phyloP scores from a whole-genome alignment of 2,888 invertebrate species.

The Cordylochernes scorpioides region DNA sequence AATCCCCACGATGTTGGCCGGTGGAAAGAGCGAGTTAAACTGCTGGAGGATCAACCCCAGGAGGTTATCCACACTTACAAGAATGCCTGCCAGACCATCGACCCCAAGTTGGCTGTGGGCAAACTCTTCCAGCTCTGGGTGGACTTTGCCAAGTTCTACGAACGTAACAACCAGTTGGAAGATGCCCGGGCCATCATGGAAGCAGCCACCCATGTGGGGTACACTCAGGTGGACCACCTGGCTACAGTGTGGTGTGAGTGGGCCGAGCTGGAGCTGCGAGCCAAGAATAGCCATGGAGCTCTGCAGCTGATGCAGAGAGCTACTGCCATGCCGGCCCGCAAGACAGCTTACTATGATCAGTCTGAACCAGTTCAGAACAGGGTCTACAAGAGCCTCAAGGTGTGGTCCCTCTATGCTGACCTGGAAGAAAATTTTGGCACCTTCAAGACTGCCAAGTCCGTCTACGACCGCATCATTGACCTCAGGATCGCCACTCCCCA shows the following conservation, averaged over 20 bases:
- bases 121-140: slow-evolving; percentile 88
- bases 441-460: slow-evolving; percentile 74
- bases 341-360: slow-evolving; percentile 66
- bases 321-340: slow-evolving; percentile 63
- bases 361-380: slow-evolving; percentile 79
- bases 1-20: slow-evolving; percentile 98
- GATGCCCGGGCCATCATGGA: slow-evolving; percentile 80
- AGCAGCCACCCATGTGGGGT: slow-evolving; percentile 57
- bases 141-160: slow-evolving; percentile 92
- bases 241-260: slow-evolving; percentile 97
- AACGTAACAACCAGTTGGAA: slow-evolving; percentile 67
- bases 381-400: slow-evolving; percentile 77
- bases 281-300: slow-evolving; percentile 68
- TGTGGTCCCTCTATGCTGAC: slow-evolving; percentile 98
- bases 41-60: slow-evolving; percentile 80
- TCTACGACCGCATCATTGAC: slow-evolving; percentile 92
- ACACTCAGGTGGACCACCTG: slow-evolving; percentile 83
- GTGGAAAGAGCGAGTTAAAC: slow-evolving; percentile 85
- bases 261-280: slow-evolving; percentile 91
- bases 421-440: slow-evolving; percentile 96
- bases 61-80: slow-evolving; percentile 84
- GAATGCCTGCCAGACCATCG: slow-evolving; percentile 91
- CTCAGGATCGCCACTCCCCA: slow-evolving; percentile 93
- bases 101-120: slow-evolving; percentile 66
- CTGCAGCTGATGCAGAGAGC: slow-evolving; percentile 76